These are phyloP conservation scores for Planiliza haematocheilus DNA, from an alignment of 2,113 vertebrate species.

Conservation along the genomic window DNA sequence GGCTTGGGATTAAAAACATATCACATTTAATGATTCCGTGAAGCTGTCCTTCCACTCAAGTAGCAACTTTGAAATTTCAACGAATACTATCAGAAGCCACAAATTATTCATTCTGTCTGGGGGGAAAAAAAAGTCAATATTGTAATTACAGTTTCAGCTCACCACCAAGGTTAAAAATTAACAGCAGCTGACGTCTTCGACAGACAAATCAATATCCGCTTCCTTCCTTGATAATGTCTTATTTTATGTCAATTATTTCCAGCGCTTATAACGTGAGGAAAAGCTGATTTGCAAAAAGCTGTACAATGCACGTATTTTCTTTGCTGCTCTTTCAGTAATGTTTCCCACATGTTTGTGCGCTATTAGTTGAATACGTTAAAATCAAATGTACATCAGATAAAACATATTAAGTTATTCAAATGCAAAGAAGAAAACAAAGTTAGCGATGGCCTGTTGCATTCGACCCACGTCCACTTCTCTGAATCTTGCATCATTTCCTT, in stretches of 20 bases:
- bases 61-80: constrained; percentile 5
- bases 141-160: neutral
- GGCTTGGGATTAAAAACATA: neutral
- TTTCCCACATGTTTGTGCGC: neutral
- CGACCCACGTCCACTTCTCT: neutral
- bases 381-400: neutral
- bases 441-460: neutral
- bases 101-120: neutral
- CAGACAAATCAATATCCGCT: constrained; percentile 15
- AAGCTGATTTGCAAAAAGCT: neutral
- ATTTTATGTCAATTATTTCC: neutral
- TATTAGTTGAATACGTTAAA: neutral
- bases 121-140: constrained; percentile 15
- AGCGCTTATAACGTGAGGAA: neutral
- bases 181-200: neutral
- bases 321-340: neutral
- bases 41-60: neutral
- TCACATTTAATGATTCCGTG: constrained; percentile 4
- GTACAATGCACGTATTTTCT: neutral
- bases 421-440: neutral
- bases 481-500: neutral
- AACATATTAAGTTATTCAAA: neutral
- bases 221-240: neutral
- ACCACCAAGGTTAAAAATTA: constrained; percentile 11
- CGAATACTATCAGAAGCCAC: neutral